phyloP scores from a whole-genome alignment of 2,888 invertebrate genomes.

The Troglohyphantes excavatus region DNA sequence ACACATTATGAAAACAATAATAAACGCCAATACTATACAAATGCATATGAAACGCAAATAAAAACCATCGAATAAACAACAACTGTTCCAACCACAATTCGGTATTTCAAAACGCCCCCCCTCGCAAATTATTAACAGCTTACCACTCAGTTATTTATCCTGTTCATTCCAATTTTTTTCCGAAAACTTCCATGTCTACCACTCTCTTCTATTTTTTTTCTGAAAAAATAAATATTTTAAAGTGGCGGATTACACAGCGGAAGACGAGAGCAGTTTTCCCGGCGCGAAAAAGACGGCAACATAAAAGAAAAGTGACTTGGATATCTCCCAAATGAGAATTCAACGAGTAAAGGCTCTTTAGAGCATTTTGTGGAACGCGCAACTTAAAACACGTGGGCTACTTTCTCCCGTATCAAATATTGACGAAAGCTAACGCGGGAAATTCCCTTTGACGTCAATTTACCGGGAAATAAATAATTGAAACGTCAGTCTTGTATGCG shows the following conservation, averaged over 20 bases:
- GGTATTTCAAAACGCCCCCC: neutral
- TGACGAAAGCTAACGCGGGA: neutral
- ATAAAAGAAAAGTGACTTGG: conserved; percentile 11
- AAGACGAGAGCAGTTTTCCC: neutral
- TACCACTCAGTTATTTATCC: neutral
- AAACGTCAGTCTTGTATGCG: neutral
- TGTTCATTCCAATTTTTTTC: conserved; percentile 3
- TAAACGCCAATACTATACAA: no score
- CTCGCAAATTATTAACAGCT: neutral
- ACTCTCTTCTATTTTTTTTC: neutral
- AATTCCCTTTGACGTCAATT: neutral
- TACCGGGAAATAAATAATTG: neutral
- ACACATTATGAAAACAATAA: no score
- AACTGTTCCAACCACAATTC: no score
- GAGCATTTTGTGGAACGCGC: conserved; percentile 1
- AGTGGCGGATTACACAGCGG: neutral
- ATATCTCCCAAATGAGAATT: conserved; percentile 17
- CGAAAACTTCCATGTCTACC: neutral
- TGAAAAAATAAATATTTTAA: neutral
- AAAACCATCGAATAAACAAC: no score
- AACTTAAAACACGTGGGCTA: neutral
- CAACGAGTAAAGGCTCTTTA: neutral
- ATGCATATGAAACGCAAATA: no score
- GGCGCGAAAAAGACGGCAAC: neutral
- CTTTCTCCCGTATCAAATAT: neutral